Evolutionary conservation across 2,888 invertebrate genomes (phyloP).

Genomic region (Drosophila robusta): DNA sequence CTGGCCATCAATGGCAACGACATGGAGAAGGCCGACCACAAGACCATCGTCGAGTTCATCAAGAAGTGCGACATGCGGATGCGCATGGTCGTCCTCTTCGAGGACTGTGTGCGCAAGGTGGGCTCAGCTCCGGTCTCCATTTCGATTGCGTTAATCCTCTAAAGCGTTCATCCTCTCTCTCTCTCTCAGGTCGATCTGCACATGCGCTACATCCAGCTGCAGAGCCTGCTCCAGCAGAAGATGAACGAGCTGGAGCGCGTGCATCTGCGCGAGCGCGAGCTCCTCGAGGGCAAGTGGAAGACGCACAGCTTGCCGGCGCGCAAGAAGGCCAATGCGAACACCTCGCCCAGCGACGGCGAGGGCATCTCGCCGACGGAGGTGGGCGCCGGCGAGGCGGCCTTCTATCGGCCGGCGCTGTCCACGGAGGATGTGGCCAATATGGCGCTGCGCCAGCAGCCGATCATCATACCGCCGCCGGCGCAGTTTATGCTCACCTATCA

Average conservation of each 20-base stretch:
- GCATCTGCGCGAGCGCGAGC: constrained; percentile 92
- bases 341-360: constrained; percentile 86
- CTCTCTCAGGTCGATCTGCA: constrained; percentile 90
- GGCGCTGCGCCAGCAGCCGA: constrained; percentile 52
- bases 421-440: constrained; percentile 90
- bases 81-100: constrained; percentile 98
- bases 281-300: constrained; percentile 94
- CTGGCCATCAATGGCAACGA: constrained; percentile 97
- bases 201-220: constrained; percentile 95
- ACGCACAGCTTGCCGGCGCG: constrained; percentile 94
- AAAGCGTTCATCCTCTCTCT: background rate
- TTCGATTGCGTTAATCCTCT: background rate
- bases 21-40: constrained; percentile 97
- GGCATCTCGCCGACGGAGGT: constrained; percentile 86
- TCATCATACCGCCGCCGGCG: constrained; percentile 85
- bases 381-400: constrained; percentile 83
- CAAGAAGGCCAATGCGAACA: constrained; percentile 89
- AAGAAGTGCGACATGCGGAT: constrained; percentile 95
- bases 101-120: constrained; percentile 97
- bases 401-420: constrained; percentile 92
- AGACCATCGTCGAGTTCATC: constrained; percentile 95
- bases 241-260: constrained; percentile 93
- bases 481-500: constrained; percentile 88
- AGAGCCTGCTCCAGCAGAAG: constrained; percentile 92
- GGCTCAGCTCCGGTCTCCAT: constrained; percentile 4